Percentiles rank a stretch among this genome's conserved stretches.
Evolutionary conservation across 2,797 vertebrate species (phyloP).

Genomic region (Petrocephalus sullivani): DNA sequence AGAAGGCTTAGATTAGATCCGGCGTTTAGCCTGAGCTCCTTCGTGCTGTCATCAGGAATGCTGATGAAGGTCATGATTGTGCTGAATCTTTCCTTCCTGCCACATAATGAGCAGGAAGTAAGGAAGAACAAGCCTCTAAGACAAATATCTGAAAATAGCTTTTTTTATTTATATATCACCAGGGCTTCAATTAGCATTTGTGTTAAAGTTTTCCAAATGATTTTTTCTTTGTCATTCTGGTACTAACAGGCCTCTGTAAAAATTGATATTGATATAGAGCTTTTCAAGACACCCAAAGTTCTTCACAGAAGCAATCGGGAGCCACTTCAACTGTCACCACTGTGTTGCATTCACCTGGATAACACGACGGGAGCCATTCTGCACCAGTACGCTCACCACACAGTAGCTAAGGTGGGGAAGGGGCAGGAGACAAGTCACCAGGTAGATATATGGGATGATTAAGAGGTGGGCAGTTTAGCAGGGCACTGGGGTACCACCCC

Average conservation of each 20-base stretch:
- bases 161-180: not conserved
- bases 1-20: slow-evolving; percentile 10
- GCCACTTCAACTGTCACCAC: not conserved
- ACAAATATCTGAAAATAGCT: not conserved
- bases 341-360: not conserved
- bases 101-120: slow-evolving; percentile 13
- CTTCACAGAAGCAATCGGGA: not conserved
- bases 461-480: not conserved
- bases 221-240: not conserved
- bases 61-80: not conserved
- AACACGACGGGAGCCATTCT: not conserved
- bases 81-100: slow-evolving; percentile 9
- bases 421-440: not conserved
- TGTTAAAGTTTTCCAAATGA: not conserved
- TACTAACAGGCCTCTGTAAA: not conserved
- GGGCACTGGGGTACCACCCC: not conserved
- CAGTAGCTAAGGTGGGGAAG: not conserved
- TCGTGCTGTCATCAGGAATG: slow-evolving; percentile 4
- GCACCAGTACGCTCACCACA: not conserved
- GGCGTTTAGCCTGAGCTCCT: not conserved
- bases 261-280: not conserved
- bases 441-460: not conserved
- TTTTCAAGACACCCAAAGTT: not conserved
- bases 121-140: not conserved
- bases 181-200: not conserved